Evolutionary conservation across 1,140 invertebrate genomes (phyloP).

Genomic region (Acromyrmex charruanus): DNA sequence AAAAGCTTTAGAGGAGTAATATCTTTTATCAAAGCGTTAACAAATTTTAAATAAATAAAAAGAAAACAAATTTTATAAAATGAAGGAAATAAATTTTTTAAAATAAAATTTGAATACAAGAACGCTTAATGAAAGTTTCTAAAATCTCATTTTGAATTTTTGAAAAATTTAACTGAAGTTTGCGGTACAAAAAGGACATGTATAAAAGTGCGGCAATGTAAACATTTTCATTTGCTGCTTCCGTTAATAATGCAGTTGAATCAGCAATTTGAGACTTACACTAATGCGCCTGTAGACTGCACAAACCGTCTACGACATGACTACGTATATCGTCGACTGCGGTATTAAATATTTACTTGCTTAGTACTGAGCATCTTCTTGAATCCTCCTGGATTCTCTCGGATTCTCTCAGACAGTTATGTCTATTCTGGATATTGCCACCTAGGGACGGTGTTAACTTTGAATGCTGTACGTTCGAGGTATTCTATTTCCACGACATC

Average conservation of each 20-base stretch:
- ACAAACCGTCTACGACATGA: conserved; percentile 42
- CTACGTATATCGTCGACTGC: conserved; percentile 31
- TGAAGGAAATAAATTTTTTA: too few relatives aligned
- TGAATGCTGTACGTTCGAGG: conserved; percentile 34
- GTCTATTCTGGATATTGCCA: conserved; percentile 60
- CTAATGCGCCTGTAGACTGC: conserved; percentile 55
- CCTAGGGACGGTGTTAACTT: conserved; percentile 52
- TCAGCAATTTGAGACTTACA: conserved; percentile 63
- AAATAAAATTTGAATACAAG: too few relatives aligned
- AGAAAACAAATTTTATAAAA: too few relatives aligned
- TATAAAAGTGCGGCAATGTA: not conserved
- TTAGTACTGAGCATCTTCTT: conserved; percentile 67
- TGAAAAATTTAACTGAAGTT: not conserved
- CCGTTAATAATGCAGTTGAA: conserved; percentile 70
- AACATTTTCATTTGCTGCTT: conserved; percentile 55
- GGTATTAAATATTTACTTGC: conserved; percentile 65
- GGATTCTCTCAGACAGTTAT: conserved; percentile 59
- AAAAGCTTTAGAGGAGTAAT: not conserved
- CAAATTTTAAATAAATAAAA: too few relatives aligned
- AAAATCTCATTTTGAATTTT: not conserved
- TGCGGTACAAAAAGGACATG: not conserved
- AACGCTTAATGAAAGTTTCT: not conserved
- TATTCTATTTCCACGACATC: conserved; percentile 28
- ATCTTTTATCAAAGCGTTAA: not conserved
- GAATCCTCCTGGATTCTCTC: conserved; percentile 43